Base-by-base conservation (phyloP, 2,113 vertebrate genomes). In the Lynx canadensis region DNA sequence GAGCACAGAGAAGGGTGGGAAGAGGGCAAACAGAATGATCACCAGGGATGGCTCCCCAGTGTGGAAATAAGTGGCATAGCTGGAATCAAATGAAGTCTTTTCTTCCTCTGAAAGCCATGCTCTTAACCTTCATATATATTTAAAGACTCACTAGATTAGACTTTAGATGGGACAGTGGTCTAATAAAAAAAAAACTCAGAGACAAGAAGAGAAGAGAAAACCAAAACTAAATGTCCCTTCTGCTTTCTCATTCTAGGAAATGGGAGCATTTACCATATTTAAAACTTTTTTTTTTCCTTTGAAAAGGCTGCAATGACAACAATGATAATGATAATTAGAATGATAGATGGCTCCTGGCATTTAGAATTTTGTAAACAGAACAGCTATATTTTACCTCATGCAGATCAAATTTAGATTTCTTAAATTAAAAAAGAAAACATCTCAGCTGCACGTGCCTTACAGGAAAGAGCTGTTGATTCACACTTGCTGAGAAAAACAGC, bases 391-490 rank as follows among this genome's bases (percentile, higher is more conserved):
- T 82, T 78, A 66, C 52, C 45, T 73, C 33, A 93, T 48, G 78
- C 21, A 92, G 79, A 84, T 80, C 71, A 87, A 36, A 78, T 97
- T 94, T 87, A 84, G 41, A 90, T 87, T 93, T 92, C 55, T 92
- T 82, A 87, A 85, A 89, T 82, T 81, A 45, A 73, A 57, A 79
- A 90, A 87, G 33, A 69, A 91, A 89, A 36, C 60, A 86, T 91
- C 66, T 88, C 76, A 50, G 38, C 7, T 57, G 23, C 18, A 55
- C 1, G 0, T 41, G 50, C 23, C 41, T 96, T 57, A 27, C 11
- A 78, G 87, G 60, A 82, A 97, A 74, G 63, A 92, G 27, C 4
- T 95, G 78, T 91, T 57, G 69, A 96, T 85, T 97, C 97, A 91
- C 95, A 96, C 73, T 95, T 95, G 52, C 71, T 81, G 45, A 73